These are phyloP conservation scores for Empis stercorea DNA, from an alignment of 2,888 invertebrate genomes.

Conservation along the genomic window DNA sequence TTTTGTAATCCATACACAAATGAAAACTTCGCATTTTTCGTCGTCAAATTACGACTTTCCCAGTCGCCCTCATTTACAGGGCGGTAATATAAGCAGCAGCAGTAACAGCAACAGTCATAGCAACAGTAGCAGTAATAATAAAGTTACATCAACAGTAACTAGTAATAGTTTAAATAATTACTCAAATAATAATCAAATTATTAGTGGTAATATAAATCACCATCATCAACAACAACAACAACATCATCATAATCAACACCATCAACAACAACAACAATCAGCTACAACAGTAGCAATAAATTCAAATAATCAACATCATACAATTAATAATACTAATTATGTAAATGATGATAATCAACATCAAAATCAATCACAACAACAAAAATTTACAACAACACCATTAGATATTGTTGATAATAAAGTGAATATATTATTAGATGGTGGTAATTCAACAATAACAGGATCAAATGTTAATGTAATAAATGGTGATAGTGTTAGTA, in stretches of 20 bases:
- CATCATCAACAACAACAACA: conserved; percentile 10
- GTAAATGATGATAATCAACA: conserved; percentile 1
- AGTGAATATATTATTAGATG: too few species aligned
- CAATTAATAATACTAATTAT: conserved; percentile 1
- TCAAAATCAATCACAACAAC: not conserved
- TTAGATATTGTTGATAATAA: not conserved
- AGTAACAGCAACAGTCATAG: conserved; percentile 6
- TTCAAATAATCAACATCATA: conserved; percentile 6
- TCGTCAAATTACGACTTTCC: conserved; percentile 24
- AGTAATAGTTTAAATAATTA: conserved; percentile 11
- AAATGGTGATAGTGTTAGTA: not conserved
- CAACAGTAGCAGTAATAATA: conserved; percentile 2
- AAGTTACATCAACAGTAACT: conserved; percentile 7
- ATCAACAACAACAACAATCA: conserved; percentile 3
- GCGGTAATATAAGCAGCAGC: conserved; percentile 12
- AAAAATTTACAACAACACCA: not conserved
- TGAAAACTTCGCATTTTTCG: conserved; percentile 25
- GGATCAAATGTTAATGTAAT: not conserved
- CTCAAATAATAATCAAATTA: conserved; percentile 9
- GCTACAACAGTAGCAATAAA: conserved; percentile 2
- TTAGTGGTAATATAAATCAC: conserved; percentile 4
- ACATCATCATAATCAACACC: conserved; percentile 2
- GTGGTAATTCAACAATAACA: too few species aligned
- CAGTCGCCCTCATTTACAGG: conserved; percentile 22
- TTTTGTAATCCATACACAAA: conserved; percentile 13